A percentile compares a stretch with the other conserved stretches of the same genome.
Evolutionary conservation across 1,140 invertebrate species (phyloP).

Genomic region (Plutomurus gul): DNA sequence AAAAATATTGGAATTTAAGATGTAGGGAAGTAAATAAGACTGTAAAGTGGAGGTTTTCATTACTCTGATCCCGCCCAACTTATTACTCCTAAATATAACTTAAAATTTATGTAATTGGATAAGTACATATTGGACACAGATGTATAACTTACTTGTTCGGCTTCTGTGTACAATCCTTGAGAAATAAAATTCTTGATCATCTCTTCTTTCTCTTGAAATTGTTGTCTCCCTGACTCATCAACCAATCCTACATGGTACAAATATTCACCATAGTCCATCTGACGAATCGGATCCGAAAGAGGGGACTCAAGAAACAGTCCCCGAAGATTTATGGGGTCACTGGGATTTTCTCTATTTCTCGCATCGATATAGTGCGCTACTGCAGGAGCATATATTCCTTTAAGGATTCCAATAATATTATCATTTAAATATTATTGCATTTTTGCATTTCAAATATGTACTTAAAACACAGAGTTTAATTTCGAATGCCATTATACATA

Average conservation of each 20-base stretch:
- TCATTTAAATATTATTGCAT: not conserved
- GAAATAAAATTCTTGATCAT: not conserved
- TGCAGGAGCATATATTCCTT: conserved; percentile 73
- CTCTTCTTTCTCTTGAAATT: not conserved
- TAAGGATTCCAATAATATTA: not conserved
- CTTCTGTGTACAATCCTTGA: not conserved
- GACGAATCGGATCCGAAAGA: conserved; percentile 37
- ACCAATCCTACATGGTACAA: conserved; percentile 51
- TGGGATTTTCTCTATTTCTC: conserved; percentile 66
- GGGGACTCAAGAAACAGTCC: conserved; percentile 44
- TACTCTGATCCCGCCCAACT: too few relatives aligned
- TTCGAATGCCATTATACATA: not conserved
- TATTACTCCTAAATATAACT: too few relatives aligned
- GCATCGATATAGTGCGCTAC: conserved; percentile 74
- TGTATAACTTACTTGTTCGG: not conserved
- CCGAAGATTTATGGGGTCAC: conserved; percentile 35
- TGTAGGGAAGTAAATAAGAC: too few relatives aligned
- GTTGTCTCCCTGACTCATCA: conserved; percentile 50
- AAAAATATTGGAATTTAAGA: conserved; percentile 30
- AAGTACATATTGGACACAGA: not conserved
- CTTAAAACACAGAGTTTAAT: not conserved
- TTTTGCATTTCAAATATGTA: not conserved
- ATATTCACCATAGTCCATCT: conserved; percentile 37
- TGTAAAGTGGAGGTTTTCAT: too few relatives aligned
- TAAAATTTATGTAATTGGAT: not conserved